Base-by-base conservation (phyloP, 2,888 invertebrate species). In the Hypsopygia costalis region DNA sequence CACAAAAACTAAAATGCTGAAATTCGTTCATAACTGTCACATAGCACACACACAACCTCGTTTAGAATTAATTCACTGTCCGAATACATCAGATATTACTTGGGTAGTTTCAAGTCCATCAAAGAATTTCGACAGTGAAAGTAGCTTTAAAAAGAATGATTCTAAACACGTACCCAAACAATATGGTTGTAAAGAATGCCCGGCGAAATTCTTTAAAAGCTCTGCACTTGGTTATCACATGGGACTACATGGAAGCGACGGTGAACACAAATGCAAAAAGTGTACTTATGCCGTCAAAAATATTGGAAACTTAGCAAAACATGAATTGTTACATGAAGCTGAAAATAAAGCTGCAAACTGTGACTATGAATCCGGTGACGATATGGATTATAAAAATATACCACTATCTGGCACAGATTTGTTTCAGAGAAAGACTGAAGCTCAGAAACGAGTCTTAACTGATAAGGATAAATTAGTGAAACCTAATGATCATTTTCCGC, bases 251-350 rank as follows among this genome's bases (percentile, higher is more conserved):
- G 92, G 93, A 37, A 89, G 91, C 2, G 89, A 91, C 50, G 90
- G 91, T 4, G 90, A 91, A 8, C 92, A 92, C 63, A 92, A 92
- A 57, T 95, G 95, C 61, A 90, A 91, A 34, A 91, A 91, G 54
- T 95, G 95, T 64, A 92, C 91, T 56, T 94, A 94, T 62, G 90
- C 93, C 5, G 93, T 93, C 0, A 92, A 92, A 60, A 93, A 93
- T 16, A 82, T 91, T 16, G 93, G 92, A 25, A 93, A 93, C 60
- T 73, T 94, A 37, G 90, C 91, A 1, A 91, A 92, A 55, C 94
- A 94, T 62, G 91, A 92, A 62, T 62, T 88, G 20, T 80, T 91
- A 36, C 90, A 91, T 47, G 89, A 89, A 52, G 74, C 62, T 43
- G 75, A 79, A 47, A 71, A 64, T 11, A 86, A 81, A 55, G 30